Base-by-base conservation (phyloP, 2,113 vertebrate genomes). In the Sorex fumeus region DNA sequence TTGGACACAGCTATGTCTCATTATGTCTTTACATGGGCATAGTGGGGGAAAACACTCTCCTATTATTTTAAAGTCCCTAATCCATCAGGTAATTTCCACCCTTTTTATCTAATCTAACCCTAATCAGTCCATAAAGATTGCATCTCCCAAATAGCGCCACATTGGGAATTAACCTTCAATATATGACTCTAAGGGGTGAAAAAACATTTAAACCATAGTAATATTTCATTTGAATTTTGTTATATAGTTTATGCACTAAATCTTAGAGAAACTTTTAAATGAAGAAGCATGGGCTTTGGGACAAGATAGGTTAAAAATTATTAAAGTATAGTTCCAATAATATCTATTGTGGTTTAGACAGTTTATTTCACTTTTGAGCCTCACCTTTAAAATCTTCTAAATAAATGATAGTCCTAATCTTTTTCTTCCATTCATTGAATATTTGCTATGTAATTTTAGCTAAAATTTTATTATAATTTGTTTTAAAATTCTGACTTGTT, bases 401-500 rank as follows among this genome's bases (percentile, higher is more conserved):
- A 57, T 81, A 75, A 64, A 57, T 77, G 36, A 12, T 30, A 89
- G 9, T 18, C 3, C 40, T 53, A 3, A 64, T 28, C 2, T 81
- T 36, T 82, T 67, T 70, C 27, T 60, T 34, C 2, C 8, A 75
- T 76, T 10, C 36, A 30, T 30, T 83, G 71, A 72, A 4, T 53
- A 69, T 71, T 74, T 86, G 18, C n/a, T 69, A 40, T 36, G 8
- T 32, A 3, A 10, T 45, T 7, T 47, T 0, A 3, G 36, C 9
- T 75, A 84, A 80, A 67, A 80, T 53, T 80, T 84, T 72, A 32
- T 74, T 45, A 66, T 47, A 23, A 40, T 72, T 21, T 70, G 28
- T 71, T 86, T 88, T 60, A 74, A 64, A 57, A 72, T 67, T 27
- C 32, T 71, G 40, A 43, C 12, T 70, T 80, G 80, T 80, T 89